A percentile compares a stretch with the other conserved stretches of the same genome.
phyloP scores from a whole-genome alignment of 1,140 invertebrate species.

The Harpegnathos saltator region DNA sequence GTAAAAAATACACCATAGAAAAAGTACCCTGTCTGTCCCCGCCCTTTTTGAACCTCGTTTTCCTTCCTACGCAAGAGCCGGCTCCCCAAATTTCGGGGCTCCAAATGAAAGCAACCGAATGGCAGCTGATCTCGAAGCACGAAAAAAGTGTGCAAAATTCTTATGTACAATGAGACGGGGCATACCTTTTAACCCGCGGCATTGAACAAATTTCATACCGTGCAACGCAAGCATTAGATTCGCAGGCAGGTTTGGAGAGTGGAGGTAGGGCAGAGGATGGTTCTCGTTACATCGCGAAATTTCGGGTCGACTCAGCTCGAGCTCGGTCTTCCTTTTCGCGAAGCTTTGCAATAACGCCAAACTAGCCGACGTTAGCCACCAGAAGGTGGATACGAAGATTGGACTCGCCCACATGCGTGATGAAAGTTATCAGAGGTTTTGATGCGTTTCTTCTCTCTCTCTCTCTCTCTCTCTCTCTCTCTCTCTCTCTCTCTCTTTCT shows the following conservation, averaged over 20 bases:
- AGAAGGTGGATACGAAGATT: constrained; percentile 12
- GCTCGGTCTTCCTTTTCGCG: constrained; percentile 8
- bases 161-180: background rate
- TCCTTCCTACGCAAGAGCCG: too few relatives aligned
- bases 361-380: constrained; percentile 9
- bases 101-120: too few relatives aligned
- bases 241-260: too few relatives aligned
- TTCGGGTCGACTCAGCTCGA: constrained; percentile 27
- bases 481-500: too few relatives aligned
- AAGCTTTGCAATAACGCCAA: constrained; percentile 41
- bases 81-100: too few relatives aligned
- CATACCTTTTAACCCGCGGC: background rate
- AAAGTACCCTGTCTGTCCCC: too few relatives aligned
- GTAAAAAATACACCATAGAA: too few relatives aligned
- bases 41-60: too few relatives aligned
- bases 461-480: too few relatives aligned
- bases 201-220: constrained; percentile 8
- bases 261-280: too few relatives aligned
- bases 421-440: constrained; percentile 16
- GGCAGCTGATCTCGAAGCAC: background rate
- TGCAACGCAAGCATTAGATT: constrained; percentile 27
- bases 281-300: constrained; percentile 34
- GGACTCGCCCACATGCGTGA: background rate
- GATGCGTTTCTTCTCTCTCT: too few relatives aligned
- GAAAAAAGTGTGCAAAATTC: background rate